These are phyloP conservation scores for Syrmaticus mikado DNA, from an alignment of 2,113 vertebrate genomes.

Conservation along the genomic window DNA sequence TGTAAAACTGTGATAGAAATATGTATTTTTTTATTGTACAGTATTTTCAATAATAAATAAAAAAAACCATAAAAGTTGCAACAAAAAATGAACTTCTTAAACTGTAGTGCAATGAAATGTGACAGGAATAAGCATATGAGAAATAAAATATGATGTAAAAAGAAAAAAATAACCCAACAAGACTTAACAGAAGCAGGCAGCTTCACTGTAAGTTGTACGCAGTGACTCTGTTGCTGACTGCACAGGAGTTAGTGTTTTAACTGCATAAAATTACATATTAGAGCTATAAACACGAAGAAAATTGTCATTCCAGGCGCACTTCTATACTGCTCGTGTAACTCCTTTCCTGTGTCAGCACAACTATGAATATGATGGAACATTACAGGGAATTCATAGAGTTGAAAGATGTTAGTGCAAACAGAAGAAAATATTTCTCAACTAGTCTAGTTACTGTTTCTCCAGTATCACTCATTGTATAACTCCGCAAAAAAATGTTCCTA, in stretches of 20 bases:
- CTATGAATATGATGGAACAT: neutral
- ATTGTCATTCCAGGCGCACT: accelerated
- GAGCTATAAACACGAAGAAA: neutral
- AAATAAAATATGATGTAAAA: neutral
- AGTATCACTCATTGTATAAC: neutral
- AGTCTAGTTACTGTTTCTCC: neutral
- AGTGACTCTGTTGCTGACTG: neutral
- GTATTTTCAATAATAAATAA: neutral
- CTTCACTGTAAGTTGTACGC: neutral
- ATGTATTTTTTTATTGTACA: neutral
- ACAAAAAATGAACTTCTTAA: neutral
- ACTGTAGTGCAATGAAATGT: neutral
- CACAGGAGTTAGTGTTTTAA: neutral
- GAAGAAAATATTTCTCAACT: neutral
- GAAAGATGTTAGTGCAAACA: neutral
- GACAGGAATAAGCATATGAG: neutral
- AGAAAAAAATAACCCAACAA: neutral
- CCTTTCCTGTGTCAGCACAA: neutral
- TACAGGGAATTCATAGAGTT: neutral
- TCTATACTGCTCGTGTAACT: neutral
- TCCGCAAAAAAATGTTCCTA: neutral
- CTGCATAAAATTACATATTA: neutral
- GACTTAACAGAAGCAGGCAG: neutral
- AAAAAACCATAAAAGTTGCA: neutral
- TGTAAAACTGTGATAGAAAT: neutral